phyloP scores from a whole-genome alignment of 1,140 invertebrate genomes.

The Gonioctena quinquepunctata region DNA sequence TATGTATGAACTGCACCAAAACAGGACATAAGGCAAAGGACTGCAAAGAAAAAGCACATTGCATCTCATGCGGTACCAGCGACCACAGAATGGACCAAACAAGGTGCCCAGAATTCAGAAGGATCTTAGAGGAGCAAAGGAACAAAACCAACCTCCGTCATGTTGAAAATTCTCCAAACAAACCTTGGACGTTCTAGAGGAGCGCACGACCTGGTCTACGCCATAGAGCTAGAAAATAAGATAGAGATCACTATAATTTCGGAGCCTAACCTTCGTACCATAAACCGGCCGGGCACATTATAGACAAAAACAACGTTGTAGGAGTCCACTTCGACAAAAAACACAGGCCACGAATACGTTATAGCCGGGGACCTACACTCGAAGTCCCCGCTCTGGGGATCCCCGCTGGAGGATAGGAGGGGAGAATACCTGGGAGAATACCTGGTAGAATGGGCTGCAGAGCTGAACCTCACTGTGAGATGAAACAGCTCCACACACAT shows the following conservation, averaged over 20 bases:
- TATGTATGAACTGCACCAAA: slow-evolving; percentile 11
- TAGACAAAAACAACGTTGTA: not conserved
- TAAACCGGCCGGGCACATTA: not conserved
- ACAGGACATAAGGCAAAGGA: slow-evolving; percentile 6
- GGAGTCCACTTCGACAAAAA: not conserved
- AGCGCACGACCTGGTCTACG: not conserved
- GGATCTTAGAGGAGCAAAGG: not conserved
- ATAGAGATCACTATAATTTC: not conserved
- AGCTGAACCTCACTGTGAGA: too few relatives aligned
- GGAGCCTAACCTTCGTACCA: not conserved
- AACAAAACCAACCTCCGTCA: too few relatives aligned
- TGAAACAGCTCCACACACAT: too few relatives aligned
- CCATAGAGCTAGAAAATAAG: not conserved
- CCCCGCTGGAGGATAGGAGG: not conserved
- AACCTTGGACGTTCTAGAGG: not conserved
- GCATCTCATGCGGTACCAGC: not conserved
- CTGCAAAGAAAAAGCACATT: not conserved
- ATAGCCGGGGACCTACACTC: not conserved
- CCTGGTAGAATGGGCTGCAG: not conserved
- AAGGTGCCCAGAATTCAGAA: not conserved
- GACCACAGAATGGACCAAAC: not conserved
- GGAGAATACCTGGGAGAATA: too few relatives aligned
- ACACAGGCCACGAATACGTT: not conserved
- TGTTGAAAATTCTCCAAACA: not conserved
- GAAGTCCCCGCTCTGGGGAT: not conserved